Evolutionary conservation across 2,113 vertebrate species (phyloP).

Genomic region (Pluvianellus socialis): DNA sequence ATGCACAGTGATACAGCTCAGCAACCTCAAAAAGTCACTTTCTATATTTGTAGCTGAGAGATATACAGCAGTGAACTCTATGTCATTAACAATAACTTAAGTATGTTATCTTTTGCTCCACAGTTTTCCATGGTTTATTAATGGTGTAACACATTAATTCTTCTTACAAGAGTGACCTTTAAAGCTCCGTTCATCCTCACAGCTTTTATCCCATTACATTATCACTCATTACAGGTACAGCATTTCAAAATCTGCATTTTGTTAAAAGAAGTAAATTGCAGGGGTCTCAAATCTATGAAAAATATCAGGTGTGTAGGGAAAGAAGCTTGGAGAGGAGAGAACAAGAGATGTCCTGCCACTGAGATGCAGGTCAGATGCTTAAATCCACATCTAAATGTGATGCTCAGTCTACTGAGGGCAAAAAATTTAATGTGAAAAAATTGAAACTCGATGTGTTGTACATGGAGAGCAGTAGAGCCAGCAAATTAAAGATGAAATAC

Average conservation of each 20-base stretch:
- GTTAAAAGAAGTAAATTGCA: constrained; percentile 70
- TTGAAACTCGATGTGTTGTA: not conserved
- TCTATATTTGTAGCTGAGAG: constrained; percentile 69
- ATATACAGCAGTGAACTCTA: constrained; percentile 67
- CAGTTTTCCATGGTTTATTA: constrained; percentile 77
- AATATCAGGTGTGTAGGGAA: constrained; percentile 6
- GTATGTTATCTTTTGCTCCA: constrained; percentile 78
- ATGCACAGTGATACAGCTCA: not conserved
- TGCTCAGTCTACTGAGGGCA: constrained; percentile 2
- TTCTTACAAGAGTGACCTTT: constrained; percentile 80
- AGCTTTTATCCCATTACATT: constrained; percentile 81
- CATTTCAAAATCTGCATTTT: constrained; percentile 74
- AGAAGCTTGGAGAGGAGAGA: constrained; percentile 28
- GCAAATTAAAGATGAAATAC: constrained; percentile 18
- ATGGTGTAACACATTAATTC: constrained; percentile 80
- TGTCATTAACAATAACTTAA: constrained; percentile 78
- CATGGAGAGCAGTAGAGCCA: not conserved
- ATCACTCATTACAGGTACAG: constrained; percentile 78
- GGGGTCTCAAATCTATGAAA: constrained; percentile 59
- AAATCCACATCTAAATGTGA: not conserved
- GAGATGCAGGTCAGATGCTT: constrained; percentile 17
- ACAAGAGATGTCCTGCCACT: not conserved
- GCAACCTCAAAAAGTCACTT: constrained; percentile 75
- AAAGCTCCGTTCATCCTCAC: constrained; percentile 76
- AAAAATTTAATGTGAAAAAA: constrained; percentile 5